Base-by-base conservation (phyloP, 2,888 invertebrate species). In the Himalopsyche kuldschensis region DNA sequence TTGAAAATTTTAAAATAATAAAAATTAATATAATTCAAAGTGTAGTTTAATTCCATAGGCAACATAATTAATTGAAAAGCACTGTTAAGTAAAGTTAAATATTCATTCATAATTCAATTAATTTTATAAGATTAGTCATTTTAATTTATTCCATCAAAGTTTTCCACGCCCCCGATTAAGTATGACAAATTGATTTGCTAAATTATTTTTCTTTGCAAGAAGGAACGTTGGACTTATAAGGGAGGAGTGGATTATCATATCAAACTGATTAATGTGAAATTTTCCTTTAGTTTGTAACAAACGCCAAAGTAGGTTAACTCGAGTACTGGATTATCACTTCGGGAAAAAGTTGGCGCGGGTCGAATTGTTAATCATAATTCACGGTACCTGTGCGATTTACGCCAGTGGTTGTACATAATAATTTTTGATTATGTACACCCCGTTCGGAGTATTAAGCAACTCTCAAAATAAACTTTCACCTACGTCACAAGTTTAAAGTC, bases 401-500 rank as follows among this genome's bases (percentile, higher is more conserved):
- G 10, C 69, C 11, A 15, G 48, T n/a, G 15, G 27, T 27, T 69
- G 24, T 69, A 69, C 6, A 27, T 69, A 69, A 69, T 55, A 55
- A 20, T 69, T 69, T 69, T 27, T 69, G 69, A 69, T 69, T 69
- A 69, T 69, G 69, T 27, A 69, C 69, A 69, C 69, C 30, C 69
- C 24, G 69, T 69, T 69, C 27, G 30, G 69, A 15, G 69, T 27
- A 30, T 69, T 30, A 69, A 27, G 27, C 1, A 69, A 27, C 69
- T 63, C 24, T 63, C 63, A 63, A 63, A 63, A 63, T 63, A 63
- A 63, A 63, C 63, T 69, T 69, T 69, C 69, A 69, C 69, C 69
- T 69, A 69, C 69, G 69, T 69, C 69, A 69, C 69, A 69, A 69
- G 69, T 69, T 69, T 69, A 69, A 69, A 69, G 69, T 69, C 69